Base-by-base conservation (phyloP, 1,140 invertebrate species). In the Frieseomelitta varia region DNA sequence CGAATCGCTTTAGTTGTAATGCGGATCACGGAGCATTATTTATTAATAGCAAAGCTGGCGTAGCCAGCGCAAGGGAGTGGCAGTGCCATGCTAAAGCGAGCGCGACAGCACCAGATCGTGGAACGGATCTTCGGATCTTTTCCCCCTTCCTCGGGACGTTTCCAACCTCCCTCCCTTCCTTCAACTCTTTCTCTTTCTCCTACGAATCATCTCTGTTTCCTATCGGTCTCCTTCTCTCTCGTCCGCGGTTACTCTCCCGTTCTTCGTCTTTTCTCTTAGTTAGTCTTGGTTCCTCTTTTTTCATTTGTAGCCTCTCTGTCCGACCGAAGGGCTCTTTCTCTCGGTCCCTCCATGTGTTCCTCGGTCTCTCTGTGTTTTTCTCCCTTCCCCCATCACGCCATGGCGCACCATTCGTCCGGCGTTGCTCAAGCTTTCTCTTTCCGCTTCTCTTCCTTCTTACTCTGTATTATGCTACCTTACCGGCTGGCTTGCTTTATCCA, bases 21-120 rank as follows among this genome's bases (percentile, higher is more conserved):
- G 88, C 85, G 81, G 74, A 86, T 85, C 88, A 89, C 79, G 76
- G 81, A 81, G 87, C 85, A 89, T 89, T 89, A 89, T 90, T 90
- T 90, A 90, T 90, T 90, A 90, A 90, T 90, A 90, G 87, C 88
- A 89, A 89, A 90, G 69, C 77, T 79, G 85, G 67, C 77, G 77
- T 84, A 63, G 80, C 68, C 81, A 74, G 53, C 77, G 77, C 76
- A 74, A 88, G 85, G 87, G 88, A 90, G 88, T 90, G 87, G 87
- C 85, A 87, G 85, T 78, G 81, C 87, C 85, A 89, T 87, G 87
- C 85, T 89, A 89, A 88, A 90, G 81, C 79, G 78, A 89, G 78
- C 87, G 88, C 87, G 83, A 89, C 87, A 89, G 85, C 87, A 79
- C 88, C 83, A 85, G 88, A 89, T 89, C 88, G 88, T 89, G 85